Evolutionary conservation across 1,140 invertebrate genomes (phyloP), one percentile per base, ranked within the genome.

Genomic region (Polypedilum vanderplanki): DNA sequence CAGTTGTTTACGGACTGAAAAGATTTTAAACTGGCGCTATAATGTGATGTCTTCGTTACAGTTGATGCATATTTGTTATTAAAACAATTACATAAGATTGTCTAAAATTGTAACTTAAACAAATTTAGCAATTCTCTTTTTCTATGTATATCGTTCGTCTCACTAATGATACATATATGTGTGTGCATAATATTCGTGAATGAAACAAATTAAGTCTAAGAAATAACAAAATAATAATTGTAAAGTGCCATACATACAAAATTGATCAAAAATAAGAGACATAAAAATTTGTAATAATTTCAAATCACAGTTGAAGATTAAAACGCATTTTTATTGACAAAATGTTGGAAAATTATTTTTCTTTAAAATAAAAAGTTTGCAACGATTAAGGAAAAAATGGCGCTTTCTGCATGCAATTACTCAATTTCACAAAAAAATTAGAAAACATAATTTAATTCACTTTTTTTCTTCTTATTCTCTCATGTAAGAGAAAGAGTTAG

Each of bases 171-270:
- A 33, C 5, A 33, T 33, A 5, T 33, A 33, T 33, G 24, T 33
- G 24, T 33, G 24, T 33, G 24, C 24, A 33, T 33, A 33, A 57
- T 57, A 57, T 57, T 57, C 46, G 46, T 57, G 46, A 8, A 57
- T 57, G 10, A 57, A 57, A 57, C 46, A 57, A 57, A 57, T 57
- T 57, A 57, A 57, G 12, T n/a, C 46, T 33, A 33, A 33, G 24
- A 33, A 57, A 57, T 57, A 57, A 57, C 15, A 46, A 46, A 57
- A 57, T 57, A 57, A 57, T n/a, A 57, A 57, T 57, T 57, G 41
- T 46, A 46, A 46, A 46, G 41, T 46, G 46, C 46, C 46, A 57
- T 57, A n/a, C 15, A n/a, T n/a, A 57, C 46, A n/a, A n/a, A 57
- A n/a, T 15, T n/a, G 8, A n/a, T 57, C 12, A 57, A 12, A 57